Base-by-base conservation (phyloP, 1,140 invertebrate species). In the Sitodiplosis mosellana region DNA sequence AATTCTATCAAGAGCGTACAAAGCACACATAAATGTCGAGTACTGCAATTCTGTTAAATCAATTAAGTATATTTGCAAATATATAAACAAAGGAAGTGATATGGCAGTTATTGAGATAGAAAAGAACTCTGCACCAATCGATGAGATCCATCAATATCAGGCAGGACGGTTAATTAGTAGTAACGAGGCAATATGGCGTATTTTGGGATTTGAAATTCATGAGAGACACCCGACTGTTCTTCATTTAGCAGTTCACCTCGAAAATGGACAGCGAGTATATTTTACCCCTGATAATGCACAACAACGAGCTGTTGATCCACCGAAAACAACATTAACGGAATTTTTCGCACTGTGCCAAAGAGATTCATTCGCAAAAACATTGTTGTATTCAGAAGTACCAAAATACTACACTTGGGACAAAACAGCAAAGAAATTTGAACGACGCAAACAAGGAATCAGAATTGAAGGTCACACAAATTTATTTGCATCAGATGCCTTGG, bases 51-150 rank as follows among this genome's bases (percentile, higher is more conserved):
- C 61, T 4, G 59, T 65, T 8, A 56, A 55, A 44, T 54, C 58
- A 5, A 59, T 68, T 6, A 69, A 68, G 57, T 70, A 67, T 49
- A 57, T 69, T 42, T 69, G 59, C 46, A 67, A 67, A 54, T 68
- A 65, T 56, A 54, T 69, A 12, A 59, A 63, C 46, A 66, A 69
- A 59, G 65, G 63, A 2, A 54, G 51, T 33, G 59, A 62, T 48
- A 48, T 55, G 48, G 51, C 48, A 27, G 37, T 45, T 10, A 45
- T 52, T 38, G 21, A 21, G 19, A 43, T 36, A 14, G 40, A 54
- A 50, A 42, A 48, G 22, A 47, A 51, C 22, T 11, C 18, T 18
- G 18, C 48, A 40, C n/a, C n/a, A n/a, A n/a, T n/a, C n/a, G 46
- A 52, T 47, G 51, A 52, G 47, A 46, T 49, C 19, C 27, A 19